Evolutionary conservation across 2,888 invertebrate species (phyloP).

Genomic region (Aelia acuminata): DNA sequence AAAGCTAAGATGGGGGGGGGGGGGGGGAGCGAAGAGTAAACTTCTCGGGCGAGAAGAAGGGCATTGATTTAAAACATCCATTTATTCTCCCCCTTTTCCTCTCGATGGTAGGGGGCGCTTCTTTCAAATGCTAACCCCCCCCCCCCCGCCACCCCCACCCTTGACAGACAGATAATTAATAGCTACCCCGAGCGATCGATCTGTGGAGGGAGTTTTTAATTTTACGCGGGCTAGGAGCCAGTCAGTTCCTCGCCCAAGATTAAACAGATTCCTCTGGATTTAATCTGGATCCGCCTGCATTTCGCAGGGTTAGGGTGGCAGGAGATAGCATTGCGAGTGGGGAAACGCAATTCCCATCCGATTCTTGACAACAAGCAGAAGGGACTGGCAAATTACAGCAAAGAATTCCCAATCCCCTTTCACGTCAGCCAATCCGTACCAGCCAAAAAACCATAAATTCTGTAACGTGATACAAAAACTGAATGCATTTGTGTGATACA

Average conservation of each 20-base stretch:
- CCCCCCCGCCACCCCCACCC: not conserved
- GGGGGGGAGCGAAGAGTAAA: conserved; percentile 32
- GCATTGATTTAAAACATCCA: conserved; percentile 48
- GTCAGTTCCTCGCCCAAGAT: conserved; percentile 7
- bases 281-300: conserved; percentile 13
- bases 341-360: not conserved
- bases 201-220: conserved; percentile 38
- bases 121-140: conserved; percentile 14
- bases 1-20: conserved; percentile 17
- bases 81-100: not conserved
- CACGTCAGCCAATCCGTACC: not conserved
- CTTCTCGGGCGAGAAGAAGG: conserved; percentile 22
- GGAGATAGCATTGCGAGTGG: not conserved
- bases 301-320: not conserved
- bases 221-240: conserved; percentile 20
- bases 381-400: not conserved
- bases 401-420: not conserved
- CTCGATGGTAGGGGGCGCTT: not conserved
- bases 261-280: conserved; percentile 47
- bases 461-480: no score
- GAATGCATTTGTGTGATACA: no score
- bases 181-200: conserved; percentile 5
- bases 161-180: conserved; percentile 46
- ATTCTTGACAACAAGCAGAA: not conserved
- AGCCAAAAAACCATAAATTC: no score